Conservation (phyloP, 2,113 vertebrate species). For the Clarias macrocephalus region DNA sequence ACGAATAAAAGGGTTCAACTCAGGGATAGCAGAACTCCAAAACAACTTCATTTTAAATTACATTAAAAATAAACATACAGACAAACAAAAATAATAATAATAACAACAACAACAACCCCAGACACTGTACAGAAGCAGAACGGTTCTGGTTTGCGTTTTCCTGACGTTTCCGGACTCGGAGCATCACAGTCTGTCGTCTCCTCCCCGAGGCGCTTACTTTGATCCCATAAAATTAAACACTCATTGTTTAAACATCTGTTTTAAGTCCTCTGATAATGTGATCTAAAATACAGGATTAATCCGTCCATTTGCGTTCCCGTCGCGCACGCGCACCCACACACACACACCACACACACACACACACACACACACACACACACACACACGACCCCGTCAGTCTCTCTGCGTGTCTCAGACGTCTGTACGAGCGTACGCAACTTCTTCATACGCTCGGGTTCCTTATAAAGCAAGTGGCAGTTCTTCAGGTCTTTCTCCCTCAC, state of each 20-base stretch:
- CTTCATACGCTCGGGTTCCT: background rate
- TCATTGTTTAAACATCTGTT: background rate
- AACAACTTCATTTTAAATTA: slow-evolving; percentile 66
- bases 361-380: slow-evolving; percentile 2
- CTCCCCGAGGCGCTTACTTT: slow-evolving; percentile 28
- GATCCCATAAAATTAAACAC: slow-evolving; percentile 49
- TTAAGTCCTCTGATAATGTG: slow-evolving; percentile 43
- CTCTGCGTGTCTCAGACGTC: slow-evolving; percentile 6
- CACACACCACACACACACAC: background rate
- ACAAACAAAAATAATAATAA: slow-evolving; percentile 42
- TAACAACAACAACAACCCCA: background rate
- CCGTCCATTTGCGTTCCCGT: slow-evolving; percentile 31
- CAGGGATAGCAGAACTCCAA: slow-evolving; percentile 48
- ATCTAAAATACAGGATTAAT: slow-evolving; percentile 55
- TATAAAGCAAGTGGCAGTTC: background rate
- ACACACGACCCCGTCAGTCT: background rate
- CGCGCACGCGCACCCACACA: slow-evolving; percentile 8
- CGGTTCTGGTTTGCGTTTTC: slow-evolving; percentile 55
- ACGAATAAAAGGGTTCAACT: slow-evolving; percentile 60
- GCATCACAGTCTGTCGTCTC: slow-evolving; percentile 37
- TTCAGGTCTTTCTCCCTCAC: background rate
- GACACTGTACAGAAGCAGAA: slow-evolving; percentile 61
- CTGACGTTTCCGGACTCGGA: slow-evolving; percentile 24
- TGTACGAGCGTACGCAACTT: background rate
- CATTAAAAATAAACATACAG: slow-evolving; percentile 57